Evolutionary conservation across 2,113 vertebrate species (phyloP).

Genomic region (Gymnarchus niloticus): DNA sequence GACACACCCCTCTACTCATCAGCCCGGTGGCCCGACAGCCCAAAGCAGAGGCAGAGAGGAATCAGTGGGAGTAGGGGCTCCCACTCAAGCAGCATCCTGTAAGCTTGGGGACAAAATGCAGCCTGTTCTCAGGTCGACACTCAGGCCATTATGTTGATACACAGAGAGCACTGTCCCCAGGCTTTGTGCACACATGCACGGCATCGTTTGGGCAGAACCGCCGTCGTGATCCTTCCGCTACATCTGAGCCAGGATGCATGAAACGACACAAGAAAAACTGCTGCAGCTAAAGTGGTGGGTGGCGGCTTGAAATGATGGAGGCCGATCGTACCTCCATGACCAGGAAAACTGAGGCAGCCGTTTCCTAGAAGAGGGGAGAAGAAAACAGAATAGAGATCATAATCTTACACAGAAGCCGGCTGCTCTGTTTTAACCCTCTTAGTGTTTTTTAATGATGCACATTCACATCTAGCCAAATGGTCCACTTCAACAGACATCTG

Average conservation of each 20-base stretch:
- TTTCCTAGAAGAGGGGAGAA: constrained; percentile 76
- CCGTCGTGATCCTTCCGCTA: neutral
- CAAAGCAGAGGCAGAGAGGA: neutral
- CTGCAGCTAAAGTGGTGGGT: neutral
- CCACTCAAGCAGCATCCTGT: neutral
- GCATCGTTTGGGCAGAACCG: neutral
- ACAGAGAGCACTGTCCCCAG: constrained; percentile 1
- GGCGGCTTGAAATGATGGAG: neutral
- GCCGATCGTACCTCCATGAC: constrained; percentile 85
- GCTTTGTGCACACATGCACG: neutral
- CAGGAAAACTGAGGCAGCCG: constrained; percentile 85
- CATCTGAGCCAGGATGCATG: neutral
- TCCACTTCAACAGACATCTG: neutral
- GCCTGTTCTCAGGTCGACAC: neutral
- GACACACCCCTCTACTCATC: neutral
- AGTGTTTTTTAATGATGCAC: too few relatives aligned
- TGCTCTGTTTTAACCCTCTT: neutral
- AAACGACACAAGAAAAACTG: neutral
- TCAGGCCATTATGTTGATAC: neutral
- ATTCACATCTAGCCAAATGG: too few relatives aligned
- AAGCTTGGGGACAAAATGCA: neutral
- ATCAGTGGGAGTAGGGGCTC: neutral
- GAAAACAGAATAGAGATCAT: neutral
- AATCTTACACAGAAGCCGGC: neutral
- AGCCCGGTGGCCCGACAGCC: neutral